Conservation (phyloP, 2,888 invertebrate species). For the Hydrotaea diabolus region DNA sequence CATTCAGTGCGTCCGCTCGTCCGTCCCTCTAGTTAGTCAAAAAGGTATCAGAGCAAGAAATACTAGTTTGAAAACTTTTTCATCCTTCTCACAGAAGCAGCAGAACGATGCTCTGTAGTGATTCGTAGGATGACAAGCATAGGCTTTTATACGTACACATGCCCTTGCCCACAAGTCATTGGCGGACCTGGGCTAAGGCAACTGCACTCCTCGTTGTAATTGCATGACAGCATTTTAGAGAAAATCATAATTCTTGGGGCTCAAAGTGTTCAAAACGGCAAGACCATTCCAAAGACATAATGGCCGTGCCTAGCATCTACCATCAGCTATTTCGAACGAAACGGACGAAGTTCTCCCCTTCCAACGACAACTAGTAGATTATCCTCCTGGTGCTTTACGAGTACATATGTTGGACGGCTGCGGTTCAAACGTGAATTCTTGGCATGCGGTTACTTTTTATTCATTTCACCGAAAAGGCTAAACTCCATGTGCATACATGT, state of each 20-base stretch:
- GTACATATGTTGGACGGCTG: slow-evolving; percentile 41
- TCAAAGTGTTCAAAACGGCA: background rate
- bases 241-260: slow-evolving; percentile 34
- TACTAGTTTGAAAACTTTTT: slow-evolving; percentile 51
- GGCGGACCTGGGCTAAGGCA: background rate
- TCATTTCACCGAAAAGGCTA: background rate
- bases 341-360: slow-evolving; percentile 27
- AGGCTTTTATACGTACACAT: slow-evolving; percentile 36
- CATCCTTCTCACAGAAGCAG: background rate
- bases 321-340: slow-evolving; percentile 3
- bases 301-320: background rate
- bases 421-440: slow-evolving; percentile 55
- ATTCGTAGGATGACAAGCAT: slow-evolving; percentile 44
- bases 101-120: background rate
- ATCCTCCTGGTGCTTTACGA: background rate
- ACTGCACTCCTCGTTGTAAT: slow-evolving; percentile 24
- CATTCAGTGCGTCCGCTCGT: background rate
- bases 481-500: slow-evolving; percentile 11
- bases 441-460: slow-evolving; percentile 55
- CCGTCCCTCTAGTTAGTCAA: slow-evolving; percentile 27
- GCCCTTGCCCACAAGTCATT: slow-evolving; percentile 36
- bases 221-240: slow-evolving; percentile 9
- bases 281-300: slow-evolving; percentile 19
- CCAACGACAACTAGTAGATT: background rate
- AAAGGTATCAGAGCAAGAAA: slow-evolving; percentile 60